Percentiles rank a stretch among this genome's conserved stretches.
These are phyloP conservation scores for Polypedilum pembai DNA, from an alignment of 1,140 invertebrate genomes.

Conservation along the genomic window DNA sequence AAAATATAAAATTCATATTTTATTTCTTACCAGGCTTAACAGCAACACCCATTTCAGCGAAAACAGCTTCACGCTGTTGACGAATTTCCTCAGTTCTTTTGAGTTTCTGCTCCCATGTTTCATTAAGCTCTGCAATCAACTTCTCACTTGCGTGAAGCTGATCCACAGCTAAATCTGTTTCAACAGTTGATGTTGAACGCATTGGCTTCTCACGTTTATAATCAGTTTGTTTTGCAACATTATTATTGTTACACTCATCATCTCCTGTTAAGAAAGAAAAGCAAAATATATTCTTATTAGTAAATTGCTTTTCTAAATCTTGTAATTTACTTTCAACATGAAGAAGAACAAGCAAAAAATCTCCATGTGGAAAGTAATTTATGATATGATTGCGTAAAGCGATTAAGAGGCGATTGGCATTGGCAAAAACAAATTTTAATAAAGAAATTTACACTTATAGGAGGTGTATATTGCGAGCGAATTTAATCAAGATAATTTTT, in stretches of 20 bases:
- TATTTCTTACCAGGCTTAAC: conserved; percentile 50
- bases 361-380: background rate
- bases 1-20: background rate
- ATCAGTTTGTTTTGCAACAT: conserved; percentile 44
- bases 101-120: conserved; percentile 99
- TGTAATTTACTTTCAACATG: conserved; percentile 15
- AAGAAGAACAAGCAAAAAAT: background rate
- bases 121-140: conserved; percentile 96
- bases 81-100: conserved; percentile 93
- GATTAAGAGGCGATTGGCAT: conserved; percentile 9
- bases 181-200: conserved; percentile 69
- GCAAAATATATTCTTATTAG: background rate
- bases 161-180: conserved; percentile 93
- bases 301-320: background rate
- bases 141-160: conserved; percentile 98
- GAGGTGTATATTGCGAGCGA: background rate
- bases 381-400: background rate
- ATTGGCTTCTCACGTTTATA: conserved; percentile 44
- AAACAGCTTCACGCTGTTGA: conserved; percentile 90
- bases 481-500: background rate
- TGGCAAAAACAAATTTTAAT: conserved; percentile 2
- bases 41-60: conserved; percentile 98
- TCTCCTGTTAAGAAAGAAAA: conserved; percentile 45
- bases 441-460: background rate
- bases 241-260: conserved; percentile 60